These are phyloP conservation scores for Terrapene triunguis DNA, from an alignment of 2,113 vertebrate species.

Conservation along the genomic window DNA sequence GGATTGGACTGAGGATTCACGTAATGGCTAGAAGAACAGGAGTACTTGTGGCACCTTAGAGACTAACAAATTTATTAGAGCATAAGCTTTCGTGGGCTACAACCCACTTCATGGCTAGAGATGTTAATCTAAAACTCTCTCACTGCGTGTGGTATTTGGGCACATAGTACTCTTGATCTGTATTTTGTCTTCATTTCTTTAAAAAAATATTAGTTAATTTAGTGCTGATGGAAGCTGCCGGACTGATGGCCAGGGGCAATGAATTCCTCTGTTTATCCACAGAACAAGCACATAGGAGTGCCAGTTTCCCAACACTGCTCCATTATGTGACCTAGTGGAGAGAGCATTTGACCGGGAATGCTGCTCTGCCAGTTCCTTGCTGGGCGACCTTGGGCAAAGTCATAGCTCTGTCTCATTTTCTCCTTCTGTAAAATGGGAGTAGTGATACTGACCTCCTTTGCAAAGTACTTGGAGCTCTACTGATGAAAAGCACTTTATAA, in stretches of 20 bases:
- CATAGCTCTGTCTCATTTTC: neutral
- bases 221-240: neutral
- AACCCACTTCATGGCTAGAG: too few relatives aligned
- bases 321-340: accelerated
- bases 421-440: neutral
- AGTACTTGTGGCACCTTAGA: too few relatives aligned
- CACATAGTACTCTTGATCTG: neutral
- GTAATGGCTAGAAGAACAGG: neutral
- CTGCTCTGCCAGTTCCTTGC: neutral
- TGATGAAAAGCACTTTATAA: neutral
- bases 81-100: too few relatives aligned
- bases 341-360: neutral
- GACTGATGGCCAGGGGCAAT: neutral
- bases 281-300: accelerated
- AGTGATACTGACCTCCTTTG: neutral
- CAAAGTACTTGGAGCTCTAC: neutral
- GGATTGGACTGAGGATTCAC: neutral
- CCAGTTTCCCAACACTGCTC: neutral
- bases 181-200: neutral
- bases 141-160: neutral
- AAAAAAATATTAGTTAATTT: neutral
- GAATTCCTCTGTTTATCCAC: neutral
- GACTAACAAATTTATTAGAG: too few relatives aligned
- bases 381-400: neutral
- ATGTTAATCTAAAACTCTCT: accelerated